These are phyloP conservation scores for Drosophila niveifrons DNA, from an alignment of 2,888 invertebrate species.

Conservation along the genomic window DNA sequence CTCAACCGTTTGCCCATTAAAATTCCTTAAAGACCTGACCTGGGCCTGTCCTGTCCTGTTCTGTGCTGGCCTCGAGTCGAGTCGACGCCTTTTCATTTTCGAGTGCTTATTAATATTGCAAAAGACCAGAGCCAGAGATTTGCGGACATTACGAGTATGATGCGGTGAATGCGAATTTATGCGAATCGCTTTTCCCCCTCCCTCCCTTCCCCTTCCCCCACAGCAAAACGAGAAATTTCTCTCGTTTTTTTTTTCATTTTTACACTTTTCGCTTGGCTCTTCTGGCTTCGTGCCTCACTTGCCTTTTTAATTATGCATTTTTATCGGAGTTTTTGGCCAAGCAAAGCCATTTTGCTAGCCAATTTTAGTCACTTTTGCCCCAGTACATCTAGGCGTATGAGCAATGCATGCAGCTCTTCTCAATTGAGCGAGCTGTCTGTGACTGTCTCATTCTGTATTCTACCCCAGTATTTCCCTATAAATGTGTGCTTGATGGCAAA, in stretches of 20 bases:
- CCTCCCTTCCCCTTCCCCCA: too few species aligned
- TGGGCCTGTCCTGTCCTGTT: slow-evolving; percentile 5
- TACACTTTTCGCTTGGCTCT: slow-evolving; percentile 2
- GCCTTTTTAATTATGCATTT: slow-evolving; percentile 75
- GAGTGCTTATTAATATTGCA: slow-evolving; percentile 82
- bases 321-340: slow-evolving; percentile 56
- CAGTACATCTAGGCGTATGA: slow-evolving; percentile 42
- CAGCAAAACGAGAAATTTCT: slow-evolving; percentile 8
- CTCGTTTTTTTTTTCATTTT: background rate
- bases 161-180: slow-evolving; percentile 79
- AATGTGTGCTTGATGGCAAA: background rate
- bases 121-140: slow-evolving; percentile 68
- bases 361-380: slow-evolving; percentile 52
- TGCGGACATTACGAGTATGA: slow-evolving; percentile 73
- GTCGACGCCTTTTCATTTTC: slow-evolving; percentile 81
- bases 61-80: slow-evolving; percentile 8
- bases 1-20: slow-evolving; percentile 70
- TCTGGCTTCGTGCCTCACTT: slow-evolving; percentile 10
- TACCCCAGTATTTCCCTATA: background rate
- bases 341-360: slow-evolving; percentile 40
- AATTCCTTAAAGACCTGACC: slow-evolving; percentile 79
- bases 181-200: slow-evolving; percentile 39
- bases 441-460: slow-evolving; percentile 6
- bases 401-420: slow-evolving; percentile 41
- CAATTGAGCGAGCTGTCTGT: slow-evolving; percentile 26